Evolutionary conservation across 2,888 invertebrate genomes (phyloP), one percentile per base, ranked within the genome.

Genomic region (Bellardia pandia): DNA sequence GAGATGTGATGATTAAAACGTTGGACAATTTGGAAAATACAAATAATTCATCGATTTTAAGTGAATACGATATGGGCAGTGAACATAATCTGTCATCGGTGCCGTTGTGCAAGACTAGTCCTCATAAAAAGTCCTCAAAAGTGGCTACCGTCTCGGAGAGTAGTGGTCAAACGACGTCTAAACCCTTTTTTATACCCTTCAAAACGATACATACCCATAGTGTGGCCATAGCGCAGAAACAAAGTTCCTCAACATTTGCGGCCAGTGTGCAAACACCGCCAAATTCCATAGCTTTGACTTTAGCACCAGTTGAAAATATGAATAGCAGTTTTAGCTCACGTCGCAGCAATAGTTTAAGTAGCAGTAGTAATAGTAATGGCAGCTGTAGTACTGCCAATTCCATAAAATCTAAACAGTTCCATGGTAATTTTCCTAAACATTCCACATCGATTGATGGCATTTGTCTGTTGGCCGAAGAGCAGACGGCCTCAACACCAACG

Each of bases 381-480:
- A 91, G 90, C 89, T 83, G 71, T 77, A 91, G 89, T 85, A 90
- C 89, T 45, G 88, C 91, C 88, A 91, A 90, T 88, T 91, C 86
- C 77, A 84, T 81, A 68, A 88, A 86, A 69, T 86, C 91, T 62
- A 91, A 91, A 86, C 92, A 92, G 88, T 92, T 91, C 81, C 91
- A 92, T 82, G 90, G 92, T 48, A 92, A 92, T 88, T 92, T 92
- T 80, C 89, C 91, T 42, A 91, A 91, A 56, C 92, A 92, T 86
- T 92, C 92, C 85, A 92, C 92, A 74, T 92, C 92, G 84, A 92
- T 91, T 62, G 92, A 92, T 88, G 92, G 91, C 72, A 92, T 92
- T 80, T 92, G 92, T 85, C 86, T 92, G 78, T 88, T 92, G 71
- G 92, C 92, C 79, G 92, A 92, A 79, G 92, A 92, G 85, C 92